phyloP scores from a whole-genome alignment of 2,888 invertebrate species.

The Ennomos quercinarius region DNA sequence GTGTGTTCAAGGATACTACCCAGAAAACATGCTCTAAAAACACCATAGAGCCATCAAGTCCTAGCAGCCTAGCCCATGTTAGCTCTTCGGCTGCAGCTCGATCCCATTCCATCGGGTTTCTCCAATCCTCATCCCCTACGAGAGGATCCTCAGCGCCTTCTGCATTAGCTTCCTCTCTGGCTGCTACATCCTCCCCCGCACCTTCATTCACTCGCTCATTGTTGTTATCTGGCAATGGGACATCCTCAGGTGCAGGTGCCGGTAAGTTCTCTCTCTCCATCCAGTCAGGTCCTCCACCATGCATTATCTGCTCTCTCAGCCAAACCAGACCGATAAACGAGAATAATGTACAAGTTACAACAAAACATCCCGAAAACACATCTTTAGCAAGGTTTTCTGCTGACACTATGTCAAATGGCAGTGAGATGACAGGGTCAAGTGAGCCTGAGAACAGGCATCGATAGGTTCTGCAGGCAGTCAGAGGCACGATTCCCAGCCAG shows the following conservation, averaged over 20 bases:
- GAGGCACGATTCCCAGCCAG: slow-evolving; percentile 98
- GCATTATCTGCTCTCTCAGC: slow-evolving; percentile 98
- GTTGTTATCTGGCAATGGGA: slow-evolving; percentile 77
- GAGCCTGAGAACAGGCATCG: slow-evolving; percentile 96
- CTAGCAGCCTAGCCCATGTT: slow-evolving; percentile 98
- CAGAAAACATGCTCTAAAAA: slow-evolving; percentile 99
- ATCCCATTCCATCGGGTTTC: slow-evolving; percentile 99
- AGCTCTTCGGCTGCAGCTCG: slow-evolving; percentile 98
- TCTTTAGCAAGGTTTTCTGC: slow-evolving; percentile 97
- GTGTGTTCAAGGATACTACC: slow-evolving; percentile 98
- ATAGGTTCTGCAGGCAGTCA: slow-evolving; percentile 98
- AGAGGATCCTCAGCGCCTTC: slow-evolving; percentile 81
- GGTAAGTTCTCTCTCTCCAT: slow-evolving; percentile 89
- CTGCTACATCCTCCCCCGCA: slow-evolving; percentile 61
- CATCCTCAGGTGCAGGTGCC: slow-evolving; percentile 78
- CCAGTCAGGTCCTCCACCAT: slow-evolving; percentile 99
- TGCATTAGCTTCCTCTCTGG: slow-evolving; percentile 70
- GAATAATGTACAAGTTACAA: slow-evolving; percentile 97
- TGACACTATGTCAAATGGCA: slow-evolving; percentile 96
- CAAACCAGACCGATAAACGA: slow-evolving; percentile 99
- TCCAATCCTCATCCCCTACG: slow-evolving; percentile 93
- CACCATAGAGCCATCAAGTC: slow-evolving; percentile 97
- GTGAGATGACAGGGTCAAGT: slow-evolving; percentile 92
- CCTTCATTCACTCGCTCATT: slow-evolving; percentile 77
- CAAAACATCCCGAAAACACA: slow-evolving; percentile 98